Conservation (phyloP, 2,797 vertebrate species). For the Melanotaenia boesemani region DNA sequence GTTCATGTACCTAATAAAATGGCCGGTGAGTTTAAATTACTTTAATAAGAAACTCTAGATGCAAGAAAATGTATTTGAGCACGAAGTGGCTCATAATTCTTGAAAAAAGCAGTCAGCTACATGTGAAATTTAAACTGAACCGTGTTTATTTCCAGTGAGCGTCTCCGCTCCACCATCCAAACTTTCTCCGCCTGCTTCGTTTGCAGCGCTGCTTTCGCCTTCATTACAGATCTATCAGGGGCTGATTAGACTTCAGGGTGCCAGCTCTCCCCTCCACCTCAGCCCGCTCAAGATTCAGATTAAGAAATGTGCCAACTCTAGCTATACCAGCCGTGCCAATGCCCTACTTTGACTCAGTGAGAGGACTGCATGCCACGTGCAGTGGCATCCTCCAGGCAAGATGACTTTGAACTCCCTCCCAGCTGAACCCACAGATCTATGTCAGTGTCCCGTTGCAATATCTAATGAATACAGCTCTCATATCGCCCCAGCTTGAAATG, state of each 20-base stretch:
- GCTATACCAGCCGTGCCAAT: conserved; percentile 59
- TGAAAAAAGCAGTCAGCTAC: too few relatives aligned
- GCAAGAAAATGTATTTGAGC: too few relatives aligned
- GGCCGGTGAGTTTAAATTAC: too few relatives aligned
- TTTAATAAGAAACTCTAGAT: too few relatives aligned
- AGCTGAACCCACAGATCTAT: conserved; percentile 75
- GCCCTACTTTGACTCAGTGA: conserved; percentile 74
- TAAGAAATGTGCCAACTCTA: conserved; percentile 59
- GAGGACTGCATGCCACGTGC: conserved; percentile 63
- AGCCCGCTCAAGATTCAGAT: conserved; percentile 52
- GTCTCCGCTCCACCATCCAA: not conserved
- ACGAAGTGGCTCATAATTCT: too few relatives aligned
- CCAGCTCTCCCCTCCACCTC: conserved; percentile 45
- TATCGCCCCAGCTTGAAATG: conserved; percentile 68
- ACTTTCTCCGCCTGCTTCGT: not conserved
- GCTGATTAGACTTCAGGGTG: conserved; percentile 55
- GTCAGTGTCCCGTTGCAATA: conserved; percentile 76
- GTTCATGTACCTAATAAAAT: too few relatives aligned
- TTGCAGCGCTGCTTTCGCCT: conserved; percentile 25
- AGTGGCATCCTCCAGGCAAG: conserved; percentile 65
- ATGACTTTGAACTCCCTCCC: conserved; percentile 77
- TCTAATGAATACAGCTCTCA: conserved; percentile 76
- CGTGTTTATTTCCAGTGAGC: not conserved
- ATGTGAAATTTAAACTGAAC: too few relatives aligned
- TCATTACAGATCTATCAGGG: conserved; percentile 41